Conservation (phyloP, 2,113 vertebrate genomes). For the Thamnophis sirtalis region DNA sequence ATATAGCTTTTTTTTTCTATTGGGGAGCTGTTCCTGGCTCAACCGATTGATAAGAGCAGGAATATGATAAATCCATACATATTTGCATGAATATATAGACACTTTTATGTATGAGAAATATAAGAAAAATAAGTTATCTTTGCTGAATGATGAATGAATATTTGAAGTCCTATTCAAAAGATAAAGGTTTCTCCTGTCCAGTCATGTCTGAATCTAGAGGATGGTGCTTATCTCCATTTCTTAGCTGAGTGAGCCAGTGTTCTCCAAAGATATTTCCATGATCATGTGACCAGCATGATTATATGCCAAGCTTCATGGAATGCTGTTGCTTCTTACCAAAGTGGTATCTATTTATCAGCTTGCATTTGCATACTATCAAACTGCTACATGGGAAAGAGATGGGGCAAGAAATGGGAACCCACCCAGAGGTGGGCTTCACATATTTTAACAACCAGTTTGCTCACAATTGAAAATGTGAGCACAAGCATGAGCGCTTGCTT, state of each 20-base stretch:
- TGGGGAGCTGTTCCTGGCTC: neutral
- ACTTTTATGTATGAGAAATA: neutral
- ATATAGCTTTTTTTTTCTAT: neutral
- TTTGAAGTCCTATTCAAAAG: neutral
- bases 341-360: neutral
- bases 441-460: too few species aligned
- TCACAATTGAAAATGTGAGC: too few species aligned
- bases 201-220: neutral
- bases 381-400: neutral
- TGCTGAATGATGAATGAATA: neutral
- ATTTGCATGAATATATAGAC: neutral
- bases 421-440: neutral
- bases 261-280: neutral
- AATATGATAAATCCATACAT: neutral
- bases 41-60: slow-evolving; percentile 8
- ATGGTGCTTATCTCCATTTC: neutral
- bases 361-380: neutral
- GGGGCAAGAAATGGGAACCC: neutral
- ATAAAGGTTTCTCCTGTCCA: neutral
- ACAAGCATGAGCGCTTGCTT: too few species aligned
- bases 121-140: neutral
- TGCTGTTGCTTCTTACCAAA: neutral
- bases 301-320: neutral
- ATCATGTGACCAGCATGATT: neutral
- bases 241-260: neutral